A percentile compares a stretch with the other conserved stretches of the same genome.
phyloP scores from a whole-genome alignment of 2,888 invertebrate species.

The Cephus spinipes region DNA sequence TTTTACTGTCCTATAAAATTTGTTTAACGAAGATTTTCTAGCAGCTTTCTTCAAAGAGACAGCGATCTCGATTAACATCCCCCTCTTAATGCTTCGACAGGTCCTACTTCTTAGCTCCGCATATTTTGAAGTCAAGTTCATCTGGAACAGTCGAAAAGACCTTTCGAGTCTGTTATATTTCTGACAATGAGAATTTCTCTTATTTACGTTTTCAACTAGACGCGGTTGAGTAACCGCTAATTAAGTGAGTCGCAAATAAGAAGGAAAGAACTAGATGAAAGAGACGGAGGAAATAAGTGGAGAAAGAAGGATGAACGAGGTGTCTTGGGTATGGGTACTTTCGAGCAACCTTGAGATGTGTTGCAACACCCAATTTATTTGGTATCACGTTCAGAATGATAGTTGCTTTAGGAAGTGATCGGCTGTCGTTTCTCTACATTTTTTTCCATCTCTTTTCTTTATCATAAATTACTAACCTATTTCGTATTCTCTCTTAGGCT shows the following conservation, averaged over 20 bases:
- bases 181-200: slow-evolving; percentile 23
- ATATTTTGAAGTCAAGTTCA: no score
- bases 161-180: no score
- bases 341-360: background rate
- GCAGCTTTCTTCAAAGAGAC: no score
- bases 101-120: no score
- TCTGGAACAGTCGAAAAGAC: no score
- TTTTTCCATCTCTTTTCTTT: background rate
- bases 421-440: background rate
- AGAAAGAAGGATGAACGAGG: no score
- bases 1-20: no score
- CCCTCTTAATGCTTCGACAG: no score
- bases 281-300: no score
- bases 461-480: background rate
- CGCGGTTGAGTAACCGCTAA: slow-evolving; percentile 26
- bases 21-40: no score
- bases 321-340: no score
- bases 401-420: slow-evolving; percentile 1
- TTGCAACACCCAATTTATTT: background rate
- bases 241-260: slow-evolving; percentile 13
- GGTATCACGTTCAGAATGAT: background rate
- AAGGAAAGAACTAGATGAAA: background rate
- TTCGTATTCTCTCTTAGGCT: background rate
- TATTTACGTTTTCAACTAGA: slow-evolving; percentile 25
- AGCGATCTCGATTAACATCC: no score